phyloP scores from a whole-genome alignment of 1,140 invertebrate species.

The Conus betulinus region DNA sequence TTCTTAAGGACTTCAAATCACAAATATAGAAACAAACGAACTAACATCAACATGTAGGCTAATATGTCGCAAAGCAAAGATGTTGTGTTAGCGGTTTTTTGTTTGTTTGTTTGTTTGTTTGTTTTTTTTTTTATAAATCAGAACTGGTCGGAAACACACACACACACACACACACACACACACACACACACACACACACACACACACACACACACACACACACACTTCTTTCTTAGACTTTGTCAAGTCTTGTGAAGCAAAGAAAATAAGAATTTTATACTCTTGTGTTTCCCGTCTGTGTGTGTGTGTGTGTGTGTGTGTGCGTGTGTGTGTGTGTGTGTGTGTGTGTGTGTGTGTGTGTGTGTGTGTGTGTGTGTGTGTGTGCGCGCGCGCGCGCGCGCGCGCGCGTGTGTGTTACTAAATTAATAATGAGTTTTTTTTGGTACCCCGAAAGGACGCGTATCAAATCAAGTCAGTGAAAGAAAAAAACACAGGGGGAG shows the following conservation, averaged over 20 bases:
- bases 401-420: background rate
- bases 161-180: conserved; percentile 6
- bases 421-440: background rate
- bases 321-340: conserved; percentile 7
- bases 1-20: too few species aligned
- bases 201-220: conserved; percentile 27
- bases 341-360: conserved; percentile 10
- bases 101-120: too few species aligned
- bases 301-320: conserved; percentile 14
- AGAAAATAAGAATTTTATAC: background rate
- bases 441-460: too few species aligned
- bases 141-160: too few species aligned
- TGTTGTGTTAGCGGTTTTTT: too few species aligned
- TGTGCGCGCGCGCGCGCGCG: background rate
- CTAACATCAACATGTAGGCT: too few species aligned
- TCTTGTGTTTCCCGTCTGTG: background rate
- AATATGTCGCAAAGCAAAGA: too few species aligned
- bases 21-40: too few species aligned
- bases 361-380: background rate
- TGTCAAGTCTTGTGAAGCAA: too few species aligned
- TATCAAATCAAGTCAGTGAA: too few species aligned
- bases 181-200: conserved; percentile 23
- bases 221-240: background rate
- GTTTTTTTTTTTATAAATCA: too few species aligned
- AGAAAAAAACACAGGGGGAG: too few species aligned